Evolutionary conservation across 2,888 invertebrate species (phyloP), one percentile per base, ranked within the genome.

Genomic region (Choristoneura rosaceana): DNA sequence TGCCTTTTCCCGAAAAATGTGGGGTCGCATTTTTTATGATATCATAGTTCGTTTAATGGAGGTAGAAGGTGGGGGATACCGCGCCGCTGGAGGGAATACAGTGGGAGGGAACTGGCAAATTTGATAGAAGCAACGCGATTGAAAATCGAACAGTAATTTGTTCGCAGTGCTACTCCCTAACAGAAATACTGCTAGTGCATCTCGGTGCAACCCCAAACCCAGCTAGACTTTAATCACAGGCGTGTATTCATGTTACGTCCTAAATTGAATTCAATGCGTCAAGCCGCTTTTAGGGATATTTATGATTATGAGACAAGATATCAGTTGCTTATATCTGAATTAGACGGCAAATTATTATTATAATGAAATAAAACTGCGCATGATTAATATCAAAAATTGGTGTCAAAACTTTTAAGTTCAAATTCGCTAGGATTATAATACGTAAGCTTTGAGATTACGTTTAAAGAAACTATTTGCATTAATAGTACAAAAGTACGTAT

Each of bases 111-210:
- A 78, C 79, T 79, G 76, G 81, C 81, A 81, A 83, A 87, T 86
- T 87, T 84, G 80, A 87, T 85, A 82, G 83, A 86, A 84, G 84
- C 85, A 84, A 82, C 80, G 77, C 81, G 80, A 85, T 83, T 83
- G 84, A 83, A 85, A 86, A 86, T 81, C 82, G 82, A 81, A 85
- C 79, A 79, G 82, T 83, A 84, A 84, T 85, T 87, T 82, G 82
- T 82, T 81, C 80, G 78, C 76, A 76, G 78, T 77, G 75, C 70
- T 78, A 70, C 71, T 77, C 68, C 64, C 76, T 74, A 64, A 25
- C 71, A 77, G 76, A 76, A 79, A 80, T 80, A 77, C 76, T 80
- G 74, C 74, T 76, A 78, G 78, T 77, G 78, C 79, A 77, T 78
- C 76, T 78, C 74, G 74, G 71, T 75, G 41, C 47, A 25, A 17